Percentiles rank a stretch among this genome's conserved stretches.
Evolutionary conservation across 53 echinoderm and acorn worm genomes (phyloP).

Genomic region (Mesocentrotus franciscanus): DNA sequence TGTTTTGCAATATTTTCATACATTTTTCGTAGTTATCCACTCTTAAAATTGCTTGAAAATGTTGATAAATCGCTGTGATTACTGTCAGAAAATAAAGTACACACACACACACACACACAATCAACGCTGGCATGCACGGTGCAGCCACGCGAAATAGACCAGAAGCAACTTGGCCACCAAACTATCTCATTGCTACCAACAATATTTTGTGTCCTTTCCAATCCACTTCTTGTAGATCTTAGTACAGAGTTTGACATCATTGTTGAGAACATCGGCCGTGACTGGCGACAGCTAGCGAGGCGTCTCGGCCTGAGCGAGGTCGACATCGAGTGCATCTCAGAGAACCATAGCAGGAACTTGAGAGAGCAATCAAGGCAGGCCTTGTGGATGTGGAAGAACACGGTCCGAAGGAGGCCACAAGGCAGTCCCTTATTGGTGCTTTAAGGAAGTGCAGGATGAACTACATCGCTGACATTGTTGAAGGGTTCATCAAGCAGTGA

Average conservation of each 20-base stretch:
- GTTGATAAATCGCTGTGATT: too few relatives aligned
- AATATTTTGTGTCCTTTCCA: neutral
- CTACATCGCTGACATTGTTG: conserved; percentile 83
- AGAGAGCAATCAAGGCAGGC: conserved; percentile 81
- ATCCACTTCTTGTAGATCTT: conserved; percentile 71
- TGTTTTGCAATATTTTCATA: too few relatives aligned
- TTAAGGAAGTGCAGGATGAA: conserved; percentile 82
- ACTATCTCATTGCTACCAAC: too few relatives aligned
- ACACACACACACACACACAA: too few relatives aligned
- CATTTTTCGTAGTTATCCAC: too few relatives aligned
- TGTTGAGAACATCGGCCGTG: conserved; percentile 83
- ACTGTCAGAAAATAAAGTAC: too few relatives aligned
- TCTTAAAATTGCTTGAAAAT: too few relatives aligned
- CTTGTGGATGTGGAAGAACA: conserved; percentile 78
- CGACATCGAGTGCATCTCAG: conserved; percentile 80
- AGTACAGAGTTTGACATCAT: conserved; percentile 79
- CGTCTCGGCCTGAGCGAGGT: conserved; percentile 75
- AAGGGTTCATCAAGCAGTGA: conserved; percentile 60
- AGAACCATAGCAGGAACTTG: conserved; percentile 73
- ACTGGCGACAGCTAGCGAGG: conserved; percentile 87
- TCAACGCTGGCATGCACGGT: too few relatives aligned
- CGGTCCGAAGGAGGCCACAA: conserved; percentile 66
- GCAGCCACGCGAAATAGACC: too few relatives aligned
- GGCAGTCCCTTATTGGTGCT: conserved; percentile 68
- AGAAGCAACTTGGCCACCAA: too few relatives aligned